phyloP scores from a whole-genome alignment of 2,888 invertebrate genomes.

The Drosophila austrosaltans region DNA sequence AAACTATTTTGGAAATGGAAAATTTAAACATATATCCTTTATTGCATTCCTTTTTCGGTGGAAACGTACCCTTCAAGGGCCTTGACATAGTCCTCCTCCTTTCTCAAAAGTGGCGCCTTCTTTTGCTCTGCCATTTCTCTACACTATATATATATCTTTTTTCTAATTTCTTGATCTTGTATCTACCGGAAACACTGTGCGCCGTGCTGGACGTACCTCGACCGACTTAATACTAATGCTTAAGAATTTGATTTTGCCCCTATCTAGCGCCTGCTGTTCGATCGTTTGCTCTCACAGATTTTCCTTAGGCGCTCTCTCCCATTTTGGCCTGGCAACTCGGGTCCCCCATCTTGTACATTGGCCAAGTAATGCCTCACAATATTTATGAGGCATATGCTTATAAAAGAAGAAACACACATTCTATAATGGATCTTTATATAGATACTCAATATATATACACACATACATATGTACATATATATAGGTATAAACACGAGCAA shows the following conservation, averaged over 20 bases:
- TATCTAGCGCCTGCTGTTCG: slow-evolving; percentile 40
- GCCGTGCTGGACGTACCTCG: slow-evolving; percentile 79
- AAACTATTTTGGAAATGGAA: slow-evolving; percentile 65
- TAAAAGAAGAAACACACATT: slow-evolving; percentile 76
- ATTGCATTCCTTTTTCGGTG: background rate
- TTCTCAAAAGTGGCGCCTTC: slow-evolving; percentile 83
- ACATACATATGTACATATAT: slow-evolving; percentile 2
- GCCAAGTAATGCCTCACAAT: slow-evolving; percentile 74
- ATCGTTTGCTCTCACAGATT: slow-evolving; percentile 22
- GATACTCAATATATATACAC: slow-evolving; percentile 15
- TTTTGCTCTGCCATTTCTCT: slow-evolving; percentile 82
- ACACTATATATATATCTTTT: slow-evolving; percentile 32
- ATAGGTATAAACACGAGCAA: slow-evolving; percentile 16
- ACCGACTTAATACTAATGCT: slow-evolving; percentile 79
- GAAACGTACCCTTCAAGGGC: slow-evolving; percentile 81
- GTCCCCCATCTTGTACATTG: slow-evolving; percentile 39
- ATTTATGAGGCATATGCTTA: slow-evolving; percentile 72
- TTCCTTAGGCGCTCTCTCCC: slow-evolving; percentile 20
- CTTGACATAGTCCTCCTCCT: slow-evolving; percentile 82
- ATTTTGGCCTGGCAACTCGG: slow-evolving; percentile 60
- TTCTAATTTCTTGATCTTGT: slow-evolving; percentile 35
- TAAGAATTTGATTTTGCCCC: slow-evolving; percentile 10
- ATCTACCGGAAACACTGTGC: slow-evolving; percentile 70
- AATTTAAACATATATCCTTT: slow-evolving; percentile 13
- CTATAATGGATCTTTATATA: slow-evolving; percentile 63